Conservation (phyloP, 2,797 vertebrate genomes). For the Falco novaeseelandiae region DNA sequence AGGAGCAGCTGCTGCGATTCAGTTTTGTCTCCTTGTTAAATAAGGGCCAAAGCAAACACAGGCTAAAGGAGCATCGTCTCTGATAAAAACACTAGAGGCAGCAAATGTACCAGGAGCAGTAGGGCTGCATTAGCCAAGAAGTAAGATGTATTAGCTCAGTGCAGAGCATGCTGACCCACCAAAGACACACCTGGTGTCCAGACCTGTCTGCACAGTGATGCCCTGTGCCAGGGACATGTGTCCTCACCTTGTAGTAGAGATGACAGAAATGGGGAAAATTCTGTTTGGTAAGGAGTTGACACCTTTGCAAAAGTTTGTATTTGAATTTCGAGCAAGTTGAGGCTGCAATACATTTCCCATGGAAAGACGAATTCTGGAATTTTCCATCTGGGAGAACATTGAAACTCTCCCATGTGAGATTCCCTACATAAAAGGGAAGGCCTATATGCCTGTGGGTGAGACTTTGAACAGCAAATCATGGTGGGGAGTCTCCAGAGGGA, state of each 20-base stretch:
- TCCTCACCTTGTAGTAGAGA: background rate
- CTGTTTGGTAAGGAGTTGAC: background rate
- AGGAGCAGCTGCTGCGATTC: background rate
- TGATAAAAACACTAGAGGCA: background rate
- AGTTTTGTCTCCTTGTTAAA: background rate
- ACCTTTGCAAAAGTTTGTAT: background rate
- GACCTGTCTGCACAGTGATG: background rate
- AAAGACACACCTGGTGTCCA: background rate
- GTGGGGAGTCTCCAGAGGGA: background rate
- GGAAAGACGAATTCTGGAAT: background rate
- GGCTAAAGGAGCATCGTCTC: background rate
- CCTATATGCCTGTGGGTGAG: background rate
- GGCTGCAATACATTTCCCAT: background rate
- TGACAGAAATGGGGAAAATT: background rate
- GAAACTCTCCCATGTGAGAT: background rate
- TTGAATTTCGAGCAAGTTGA: background rate
- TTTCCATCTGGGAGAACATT: background rate
- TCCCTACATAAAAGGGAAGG: rapidly evolving
- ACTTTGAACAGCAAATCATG: background rate
- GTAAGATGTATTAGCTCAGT: background rate
- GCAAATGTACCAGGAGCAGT: background rate
- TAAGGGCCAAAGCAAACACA: background rate
- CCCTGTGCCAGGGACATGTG: background rate
- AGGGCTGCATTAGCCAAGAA: background rate
- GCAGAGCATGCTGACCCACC: background rate